Base-by-base conservation (phyloP, 2,113 vertebrate genomes). In the Nymphicus hollandicus region DNA sequence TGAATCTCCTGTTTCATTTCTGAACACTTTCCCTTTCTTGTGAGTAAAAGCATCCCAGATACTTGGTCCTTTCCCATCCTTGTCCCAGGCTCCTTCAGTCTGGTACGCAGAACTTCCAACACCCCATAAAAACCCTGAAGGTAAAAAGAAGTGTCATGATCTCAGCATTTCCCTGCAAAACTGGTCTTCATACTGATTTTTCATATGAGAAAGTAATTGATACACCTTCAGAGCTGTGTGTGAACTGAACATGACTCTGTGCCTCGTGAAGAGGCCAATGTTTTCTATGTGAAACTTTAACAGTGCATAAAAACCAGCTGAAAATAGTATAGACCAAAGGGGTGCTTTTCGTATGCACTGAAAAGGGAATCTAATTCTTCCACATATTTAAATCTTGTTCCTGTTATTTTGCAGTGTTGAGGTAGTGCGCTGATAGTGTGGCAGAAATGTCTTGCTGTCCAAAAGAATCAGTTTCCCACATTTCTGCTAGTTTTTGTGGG, bases 21-120 rank as follows among this genome's bases (percentile, higher is more conserved):
- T 94, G 2, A 98, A 92, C 65, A 98, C 98, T 71, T 97, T 98
- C 43, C 98, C 99, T 74, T 98, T 98, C 43, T 97, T 97, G 88
- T 99, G 99, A 11, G 98, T 98, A 91, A 99, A 99, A 92, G 93
- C 97, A 4, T 99, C 99, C 99, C 99, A 99, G 95, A 99, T 99
- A 93, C 99, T 99, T 27, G 98, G 97, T 77, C 99, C 99, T 98
- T 99, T 99, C 79, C 99, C 98, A 63, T 99, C 99, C 94, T 98
- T 98, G 97, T 99, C 98, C 99, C 99, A 99, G 77, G 99, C 99
- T 58, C 99, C 99, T 97, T 99, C 99, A 1, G 99, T 99, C 97
- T 99, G 99, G 98, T 99, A 99, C 69, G 99, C 99, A 29, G 99
- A 99, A 82, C 99, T 98, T 95, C 99, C 99, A 85, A 98, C 98